These are phyloP conservation scores for Abscondita cerata DNA, from an alignment of 2,888 invertebrate species.

Conservation along the genomic window DNA sequence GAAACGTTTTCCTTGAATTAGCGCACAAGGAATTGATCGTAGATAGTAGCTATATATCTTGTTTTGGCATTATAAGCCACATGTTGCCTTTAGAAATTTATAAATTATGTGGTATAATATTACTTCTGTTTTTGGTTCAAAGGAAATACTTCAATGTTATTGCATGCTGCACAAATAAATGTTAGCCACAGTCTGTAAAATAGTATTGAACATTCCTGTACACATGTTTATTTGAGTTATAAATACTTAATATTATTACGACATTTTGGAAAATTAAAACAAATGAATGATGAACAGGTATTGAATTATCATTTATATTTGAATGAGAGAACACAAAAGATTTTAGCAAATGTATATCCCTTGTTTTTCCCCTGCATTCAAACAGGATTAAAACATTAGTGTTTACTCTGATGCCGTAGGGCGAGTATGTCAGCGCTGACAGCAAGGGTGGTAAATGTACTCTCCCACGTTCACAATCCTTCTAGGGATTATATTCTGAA, in stretches of 20 bases:
- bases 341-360: constrained; percentile 29
- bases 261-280: not conserved
- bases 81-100: constrained; percentile 32
- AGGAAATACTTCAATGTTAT: not conserved
- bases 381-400: constrained; percentile 40
- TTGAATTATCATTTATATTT: constrained; percentile 32
- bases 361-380: constrained; percentile 33
- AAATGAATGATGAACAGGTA: constrained; percentile 23
- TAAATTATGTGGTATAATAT: constrained; percentile 23
- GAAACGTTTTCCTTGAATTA: constrained; percentile 36
- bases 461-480: constrained; percentile 32
- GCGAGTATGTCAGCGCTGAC: constrained; percentile 37
- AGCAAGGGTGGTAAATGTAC: constrained; percentile 35
- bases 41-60: constrained; percentile 39
- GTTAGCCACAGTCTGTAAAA: too few species aligned
- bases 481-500: constrained; percentile 31
- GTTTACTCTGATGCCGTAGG: constrained; percentile 34
- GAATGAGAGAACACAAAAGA: constrained; percentile 32
- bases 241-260: too few species aligned
- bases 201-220: too few species aligned
- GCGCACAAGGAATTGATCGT: constrained; percentile 39
- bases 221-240: too few species aligned
- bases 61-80: constrained; percentile 28
- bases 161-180: too few species aligned
- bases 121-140: constrained; percentile 2